A percentile compares a stretch with the other conserved stretches of the same genome.
phyloP scores from a whole-genome alignment of 2,113 vertebrate genomes.

The Heptranchias perlo region DNA sequence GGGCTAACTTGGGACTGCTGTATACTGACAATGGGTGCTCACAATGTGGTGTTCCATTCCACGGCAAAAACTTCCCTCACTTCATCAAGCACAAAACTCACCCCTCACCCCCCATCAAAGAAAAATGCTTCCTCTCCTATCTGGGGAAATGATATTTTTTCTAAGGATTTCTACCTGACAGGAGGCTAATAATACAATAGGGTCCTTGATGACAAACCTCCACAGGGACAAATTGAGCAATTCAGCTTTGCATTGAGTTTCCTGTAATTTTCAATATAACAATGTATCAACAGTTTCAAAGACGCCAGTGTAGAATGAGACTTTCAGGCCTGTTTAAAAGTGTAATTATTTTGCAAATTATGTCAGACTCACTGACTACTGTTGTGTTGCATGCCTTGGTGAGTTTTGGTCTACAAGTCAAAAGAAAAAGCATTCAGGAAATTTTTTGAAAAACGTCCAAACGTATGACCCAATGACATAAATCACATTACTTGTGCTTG shows the following conservation, averaged over 20 bases:
- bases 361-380: conserved; percentile 23
- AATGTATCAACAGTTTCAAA: conserved; percentile 28
- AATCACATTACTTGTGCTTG: not conserved
- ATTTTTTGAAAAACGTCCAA: not conserved
- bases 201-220: conserved; percentile 26
- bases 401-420: not conserved
- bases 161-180: conserved; percentile 8
- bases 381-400: not conserved
- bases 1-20: no score
- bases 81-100: not conserved
- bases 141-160: not conserved
- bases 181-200: conserved; percentile 21
- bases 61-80: not conserved
- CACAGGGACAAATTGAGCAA: conserved; percentile 21
- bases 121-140: not conserved
- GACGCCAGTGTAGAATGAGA: conserved; percentile 20
- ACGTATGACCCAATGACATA: not conserved
- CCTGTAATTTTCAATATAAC: conserved; percentile 36
- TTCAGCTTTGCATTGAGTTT: conserved; percentile 26
- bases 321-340: conserved; percentile 24
- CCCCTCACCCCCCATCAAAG: not conserved
- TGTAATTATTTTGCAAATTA: not conserved
- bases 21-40: not conserved
- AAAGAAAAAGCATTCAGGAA: not conserved
- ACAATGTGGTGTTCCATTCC: not conserved